These are phyloP conservation scores for Eurytoma adleriae DNA, from an alignment of 2,888 invertebrate genomes.

Conservation along the genomic window DNA sequence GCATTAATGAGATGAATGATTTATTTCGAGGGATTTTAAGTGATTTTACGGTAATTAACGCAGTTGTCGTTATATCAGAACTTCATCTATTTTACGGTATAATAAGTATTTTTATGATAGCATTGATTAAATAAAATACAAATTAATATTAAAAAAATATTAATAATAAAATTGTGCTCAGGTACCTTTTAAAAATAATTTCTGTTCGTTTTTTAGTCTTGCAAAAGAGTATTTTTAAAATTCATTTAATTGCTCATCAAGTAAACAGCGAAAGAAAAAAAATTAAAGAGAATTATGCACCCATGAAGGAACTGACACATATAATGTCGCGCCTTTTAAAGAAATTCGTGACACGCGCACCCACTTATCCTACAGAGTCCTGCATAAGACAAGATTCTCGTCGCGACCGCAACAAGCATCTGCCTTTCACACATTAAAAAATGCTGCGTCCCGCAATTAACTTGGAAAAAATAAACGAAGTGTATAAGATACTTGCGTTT, in stretches of 20 bases:
- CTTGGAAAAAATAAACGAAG: too few relatives aligned
- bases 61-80: neutral
- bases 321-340: constrained; percentile 39
- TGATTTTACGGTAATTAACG: neutral
- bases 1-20: constrained; percentile 6
- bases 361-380: constrained; percentile 1
- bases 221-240: too few relatives aligned
- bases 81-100: too few relatives aligned
- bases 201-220: too few relatives aligned
- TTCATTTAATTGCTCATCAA: neutral
- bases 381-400: neutral
- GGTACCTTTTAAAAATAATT: too few relatives aligned
- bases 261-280: constrained; percentile 1
- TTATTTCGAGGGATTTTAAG: neutral
- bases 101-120: too few relatives aligned
- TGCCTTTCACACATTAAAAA: neutral
- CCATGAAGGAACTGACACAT: neutral
- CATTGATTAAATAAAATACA: too few relatives aligned
- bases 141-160: too few relatives aligned
- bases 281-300: constrained; percentile 33
- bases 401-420: neutral
- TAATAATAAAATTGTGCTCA: too few relatives aligned
- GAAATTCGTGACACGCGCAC: constrained; percentile 21
- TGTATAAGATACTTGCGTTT: too few relatives aligned
- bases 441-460: neutral